phyloP scores from a whole-genome alignment of 2,113 vertebrate genomes.

The Opisthocomus hoazin region DNA sequence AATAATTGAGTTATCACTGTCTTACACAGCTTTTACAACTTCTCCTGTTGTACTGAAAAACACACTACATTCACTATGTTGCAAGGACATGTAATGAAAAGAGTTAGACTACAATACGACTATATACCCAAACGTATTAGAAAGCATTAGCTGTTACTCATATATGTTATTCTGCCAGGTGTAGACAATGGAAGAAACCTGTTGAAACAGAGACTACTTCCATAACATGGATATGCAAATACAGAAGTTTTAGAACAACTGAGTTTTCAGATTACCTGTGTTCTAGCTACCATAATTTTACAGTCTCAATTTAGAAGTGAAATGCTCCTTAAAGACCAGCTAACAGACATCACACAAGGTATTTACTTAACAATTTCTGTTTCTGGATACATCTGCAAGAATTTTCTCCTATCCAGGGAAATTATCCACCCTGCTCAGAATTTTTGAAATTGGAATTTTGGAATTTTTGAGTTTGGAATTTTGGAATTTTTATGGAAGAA shows the following conservation, averaged over 20 bases:
- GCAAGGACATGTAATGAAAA: neutral
- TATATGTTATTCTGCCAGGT: neutral
- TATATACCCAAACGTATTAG: neutral
- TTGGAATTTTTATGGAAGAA: neutral
- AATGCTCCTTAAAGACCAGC: neutral
- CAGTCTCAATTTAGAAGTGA: neutral
- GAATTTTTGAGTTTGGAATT: too few relatives aligned
- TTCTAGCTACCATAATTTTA: neutral
- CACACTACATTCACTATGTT: neutral
- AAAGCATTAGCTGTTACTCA: neutral
- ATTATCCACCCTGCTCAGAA: too few relatives aligned
- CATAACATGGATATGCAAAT: neutral
- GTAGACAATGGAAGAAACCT: neutral
- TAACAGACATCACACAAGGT: neutral
- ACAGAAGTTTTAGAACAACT: neutral
- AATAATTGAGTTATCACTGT: neutral
- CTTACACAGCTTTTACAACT: neutral
- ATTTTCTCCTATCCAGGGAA: neutral
- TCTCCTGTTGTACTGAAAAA: neutral
- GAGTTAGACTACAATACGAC: neutral
- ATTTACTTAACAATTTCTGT: neutral
- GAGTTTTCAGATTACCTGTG: neutral
- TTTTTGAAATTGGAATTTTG: too few relatives aligned
- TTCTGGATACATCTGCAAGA: neutral
- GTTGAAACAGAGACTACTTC: neutral